Evolutionary conservation across 2,113 vertebrate genomes (phyloP).

Genomic region (Microcebus murinus): DNA sequence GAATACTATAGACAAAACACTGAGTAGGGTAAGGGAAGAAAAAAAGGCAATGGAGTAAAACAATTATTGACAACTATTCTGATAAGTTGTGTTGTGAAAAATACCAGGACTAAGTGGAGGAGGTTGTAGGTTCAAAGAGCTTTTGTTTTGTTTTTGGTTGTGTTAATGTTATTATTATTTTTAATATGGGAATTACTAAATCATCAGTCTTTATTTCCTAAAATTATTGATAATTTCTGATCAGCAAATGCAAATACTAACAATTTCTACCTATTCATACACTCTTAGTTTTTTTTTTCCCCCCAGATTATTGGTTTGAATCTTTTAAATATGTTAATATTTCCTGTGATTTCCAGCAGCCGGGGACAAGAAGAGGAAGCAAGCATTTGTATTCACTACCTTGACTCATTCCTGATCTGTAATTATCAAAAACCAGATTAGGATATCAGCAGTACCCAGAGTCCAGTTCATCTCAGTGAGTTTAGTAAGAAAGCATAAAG

Average conservation of each 20-base stretch:
- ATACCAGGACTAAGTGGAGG: neutral
- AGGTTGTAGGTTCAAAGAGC: neutral
- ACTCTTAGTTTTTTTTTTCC: neutral
- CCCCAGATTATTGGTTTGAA: neutral
- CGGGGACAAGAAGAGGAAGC: neutral
- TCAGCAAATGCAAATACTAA: neutral
- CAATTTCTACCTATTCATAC: accelerated
- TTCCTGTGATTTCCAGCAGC: neutral
- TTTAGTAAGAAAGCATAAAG: neutral
- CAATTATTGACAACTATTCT: neutral
- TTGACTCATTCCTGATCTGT: neutral
- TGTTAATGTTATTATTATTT: neutral
- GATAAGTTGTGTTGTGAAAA: neutral
- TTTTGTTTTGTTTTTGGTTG: neutral
- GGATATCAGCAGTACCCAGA: neutral
- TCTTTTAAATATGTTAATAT: neutral
- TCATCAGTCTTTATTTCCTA: neutral
- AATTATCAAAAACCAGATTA: neutral
- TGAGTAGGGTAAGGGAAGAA: neutral
- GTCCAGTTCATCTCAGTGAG: neutral
- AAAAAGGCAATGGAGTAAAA: neutral
- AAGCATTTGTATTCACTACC: neutral
- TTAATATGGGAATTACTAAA: neutral
- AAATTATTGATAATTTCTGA: neutral
- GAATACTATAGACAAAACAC: neutral